Evolutionary conservation across 1,140 invertebrate species (phyloP).

Genomic region (Apis laboriosa): DNA sequence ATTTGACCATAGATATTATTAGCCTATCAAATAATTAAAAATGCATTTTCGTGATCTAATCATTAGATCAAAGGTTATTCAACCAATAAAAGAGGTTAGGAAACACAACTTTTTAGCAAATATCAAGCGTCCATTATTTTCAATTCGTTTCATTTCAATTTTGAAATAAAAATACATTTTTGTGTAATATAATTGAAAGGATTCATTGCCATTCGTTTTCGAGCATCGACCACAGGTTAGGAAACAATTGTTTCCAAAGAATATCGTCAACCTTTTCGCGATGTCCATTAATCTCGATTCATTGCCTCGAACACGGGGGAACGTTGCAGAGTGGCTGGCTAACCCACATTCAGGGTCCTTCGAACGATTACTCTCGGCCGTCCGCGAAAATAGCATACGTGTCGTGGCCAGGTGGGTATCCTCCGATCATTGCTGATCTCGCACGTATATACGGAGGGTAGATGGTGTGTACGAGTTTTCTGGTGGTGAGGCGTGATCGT

Average conservation of each 20-base stretch:
- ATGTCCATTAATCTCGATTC: constrained; percentile 15
- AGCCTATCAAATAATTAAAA: too few species aligned
- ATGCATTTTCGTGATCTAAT: too few species aligned
- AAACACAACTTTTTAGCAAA: too few species aligned
- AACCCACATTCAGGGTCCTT: constrained; percentile 38
- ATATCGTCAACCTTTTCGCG: neutral
- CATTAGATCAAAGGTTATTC: too few species aligned
- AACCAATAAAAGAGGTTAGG: too few species aligned
- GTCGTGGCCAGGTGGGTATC: constrained; percentile 12
- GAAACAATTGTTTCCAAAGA: neutral
- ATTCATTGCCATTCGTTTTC: too few species aligned
- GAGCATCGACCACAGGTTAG: too few species aligned
- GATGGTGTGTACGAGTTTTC: neutral
- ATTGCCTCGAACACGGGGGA: constrained; percentile 1
- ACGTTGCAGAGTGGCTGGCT: constrained; percentile 19
- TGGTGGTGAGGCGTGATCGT: constrained; percentile 45
- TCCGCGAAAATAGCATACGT: constrained; percentile 60
- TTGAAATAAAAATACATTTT: too few species aligned
- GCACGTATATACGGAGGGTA: neutral
- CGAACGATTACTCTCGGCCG: constrained; percentile 33
- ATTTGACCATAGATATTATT: too few species aligned
- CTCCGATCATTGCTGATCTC: neutral
- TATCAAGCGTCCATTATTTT: too few species aligned
- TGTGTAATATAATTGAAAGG: too few species aligned
- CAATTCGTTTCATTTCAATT: too few species aligned